These are phyloP conservation scores for Gymnopithys bicolor DNA, from an alignment of 2,797 vertebrate species.

Conservation along the genomic window DNA sequence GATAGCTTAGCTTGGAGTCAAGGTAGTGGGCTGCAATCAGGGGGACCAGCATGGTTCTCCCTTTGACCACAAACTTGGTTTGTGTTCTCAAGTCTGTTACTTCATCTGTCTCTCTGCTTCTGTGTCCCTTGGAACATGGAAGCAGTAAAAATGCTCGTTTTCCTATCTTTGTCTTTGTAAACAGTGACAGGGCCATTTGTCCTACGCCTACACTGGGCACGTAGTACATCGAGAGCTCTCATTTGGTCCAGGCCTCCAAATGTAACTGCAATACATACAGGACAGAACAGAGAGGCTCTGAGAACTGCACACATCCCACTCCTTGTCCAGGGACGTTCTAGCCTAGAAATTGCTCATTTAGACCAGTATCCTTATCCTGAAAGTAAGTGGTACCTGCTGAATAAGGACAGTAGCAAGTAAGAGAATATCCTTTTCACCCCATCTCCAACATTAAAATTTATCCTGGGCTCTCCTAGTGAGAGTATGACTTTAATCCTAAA, in stretches of 20 bases:
- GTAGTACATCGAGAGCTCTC: not conserved
- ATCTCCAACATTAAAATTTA: not conserved
- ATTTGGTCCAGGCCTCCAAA: not conserved
- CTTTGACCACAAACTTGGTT: not conserved
- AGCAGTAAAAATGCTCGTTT: not conserved
- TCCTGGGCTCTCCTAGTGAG: not conserved
- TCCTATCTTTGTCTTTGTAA: not conserved
- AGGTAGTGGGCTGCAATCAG: not conserved
- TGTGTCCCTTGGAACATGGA: not conserved
- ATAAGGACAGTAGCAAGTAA: not conserved
- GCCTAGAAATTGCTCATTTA: not conserved
- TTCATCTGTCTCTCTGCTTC: not conserved
- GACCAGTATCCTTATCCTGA: not conserved
- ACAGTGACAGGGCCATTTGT: not conserved
- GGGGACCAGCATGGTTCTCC: not conserved
- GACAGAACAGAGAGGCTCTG: not conserved
- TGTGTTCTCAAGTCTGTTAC: not conserved
- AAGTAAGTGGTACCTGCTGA: not conserved
- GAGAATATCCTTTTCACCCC: not conserved
- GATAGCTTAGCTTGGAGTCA: not conserved
- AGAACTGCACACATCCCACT: not conserved
- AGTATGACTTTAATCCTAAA: constrained; percentile 28
- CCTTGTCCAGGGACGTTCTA: not conserved
- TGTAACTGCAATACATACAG: not conserved
- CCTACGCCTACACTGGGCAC: fast-evolving